Conservation (phyloP, 2,888 invertebrate genomes). For the Apotomis turbidana region DNA sequence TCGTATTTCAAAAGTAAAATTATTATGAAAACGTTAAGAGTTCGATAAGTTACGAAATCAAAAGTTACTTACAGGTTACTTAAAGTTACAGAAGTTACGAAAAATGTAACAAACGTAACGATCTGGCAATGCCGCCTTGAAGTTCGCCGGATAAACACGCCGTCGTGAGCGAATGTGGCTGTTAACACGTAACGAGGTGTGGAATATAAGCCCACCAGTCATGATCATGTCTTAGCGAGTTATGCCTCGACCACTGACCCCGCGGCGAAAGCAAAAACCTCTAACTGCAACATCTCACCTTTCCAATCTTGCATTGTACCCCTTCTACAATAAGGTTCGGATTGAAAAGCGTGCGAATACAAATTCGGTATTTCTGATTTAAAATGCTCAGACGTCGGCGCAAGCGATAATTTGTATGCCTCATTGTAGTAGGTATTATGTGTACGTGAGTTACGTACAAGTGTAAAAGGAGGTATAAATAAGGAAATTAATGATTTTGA, state of each 20-base stretch:
- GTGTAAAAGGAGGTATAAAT: constrained; percentile 70
- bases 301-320: constrained; percentile 47
- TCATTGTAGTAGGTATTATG: constrained; percentile 77
- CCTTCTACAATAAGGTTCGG: constrained; percentile 35
- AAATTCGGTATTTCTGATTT: constrained; percentile 63
- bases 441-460: constrained; percentile 77
- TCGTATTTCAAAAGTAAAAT: no score
- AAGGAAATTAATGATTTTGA: constrained; percentile 73
- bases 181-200: constrained; percentile 84
- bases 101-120: no score
- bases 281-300: constrained; percentile 44
- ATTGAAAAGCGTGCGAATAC: constrained; percentile 28
- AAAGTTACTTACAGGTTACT: no score
- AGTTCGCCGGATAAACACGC: constrained; percentile 78
- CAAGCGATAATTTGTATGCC: constrained; percentile 81
- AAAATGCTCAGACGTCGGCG: constrained; percentile 67
- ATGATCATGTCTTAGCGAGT: constrained; percentile 82
- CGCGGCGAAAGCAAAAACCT: constrained; percentile 59
- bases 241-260: constrained; percentile 82
- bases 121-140: constrained; percentile 36
- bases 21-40: no score
- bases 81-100: no score
- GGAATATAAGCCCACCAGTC: constrained; percentile 82
- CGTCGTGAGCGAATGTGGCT: constrained; percentile 82
- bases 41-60: no score